These are phyloP conservation scores for Brachionus koreanus DNA, from an alignment of 1,140 invertebrate genomes.

Conservation along the genomic window DNA sequence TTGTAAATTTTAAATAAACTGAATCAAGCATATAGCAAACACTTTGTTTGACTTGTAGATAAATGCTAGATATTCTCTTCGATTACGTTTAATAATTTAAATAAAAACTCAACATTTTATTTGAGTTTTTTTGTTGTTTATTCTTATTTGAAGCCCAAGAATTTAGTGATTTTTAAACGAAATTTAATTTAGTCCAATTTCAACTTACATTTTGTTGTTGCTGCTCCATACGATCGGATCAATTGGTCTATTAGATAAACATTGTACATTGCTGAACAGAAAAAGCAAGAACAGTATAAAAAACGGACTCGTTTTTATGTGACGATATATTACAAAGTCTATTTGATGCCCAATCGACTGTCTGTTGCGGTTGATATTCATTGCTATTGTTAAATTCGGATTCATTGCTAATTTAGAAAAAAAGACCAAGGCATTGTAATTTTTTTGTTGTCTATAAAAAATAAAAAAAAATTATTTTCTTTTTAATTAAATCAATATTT, in stretches of 20 bases:
- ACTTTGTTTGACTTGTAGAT: no score
- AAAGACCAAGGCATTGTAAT: neutral
- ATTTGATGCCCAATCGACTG: neutral
- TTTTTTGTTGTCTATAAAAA: neutral
- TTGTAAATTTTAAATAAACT: no score
- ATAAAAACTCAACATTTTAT: no score
- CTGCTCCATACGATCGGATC: constrained; percentile 27
- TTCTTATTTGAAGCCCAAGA: no score
- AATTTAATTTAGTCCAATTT: no score
- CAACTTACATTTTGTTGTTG: constrained; percentile 27
- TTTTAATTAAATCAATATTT: constrained; percentile 43
- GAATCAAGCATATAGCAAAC: no score
- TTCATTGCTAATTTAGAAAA: neutral
- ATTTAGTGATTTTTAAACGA: no score
- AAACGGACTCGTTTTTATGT: neutral
- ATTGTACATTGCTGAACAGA: neutral
- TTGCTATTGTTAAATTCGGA: neutral
- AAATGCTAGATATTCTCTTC: no score
- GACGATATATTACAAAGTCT: neutral
- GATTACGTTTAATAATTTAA: no score
- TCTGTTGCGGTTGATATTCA: neutral
- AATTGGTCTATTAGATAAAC: constrained; percentile 2
- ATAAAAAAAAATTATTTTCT: constrained; percentile 10
- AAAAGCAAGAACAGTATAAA: neutral
- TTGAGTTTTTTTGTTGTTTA: no score